Base-by-base conservation (phyloP, 2,888 invertebrate genomes). In the Pyrgus malvae region DNA sequence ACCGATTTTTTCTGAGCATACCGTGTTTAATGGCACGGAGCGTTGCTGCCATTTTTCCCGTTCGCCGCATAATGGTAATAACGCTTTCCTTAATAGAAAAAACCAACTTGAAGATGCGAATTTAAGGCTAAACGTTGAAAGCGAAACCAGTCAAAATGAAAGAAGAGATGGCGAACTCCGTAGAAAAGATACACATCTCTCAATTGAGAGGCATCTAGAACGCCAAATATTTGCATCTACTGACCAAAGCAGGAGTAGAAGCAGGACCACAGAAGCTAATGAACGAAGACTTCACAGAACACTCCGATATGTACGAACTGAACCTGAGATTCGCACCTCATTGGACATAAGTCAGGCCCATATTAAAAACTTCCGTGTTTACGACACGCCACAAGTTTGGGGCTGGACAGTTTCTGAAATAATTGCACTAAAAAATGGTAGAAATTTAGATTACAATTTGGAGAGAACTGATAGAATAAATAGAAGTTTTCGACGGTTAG, bases 1-100 rank as follows among this genome's bases (percentile, higher is more conserved):
- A 62, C 83, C 83, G 58, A 78, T 78, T 67, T 72, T 71, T 63
- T 79, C 84, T 50, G 83, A 84, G 49, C 68, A 69, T 62, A 78
- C 70, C 62, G 68, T 80, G 68, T 72, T 87, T 80, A 78, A 90
- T 88, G 89, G 88, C 72, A 76, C 80, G 72, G 69, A 75, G 74
- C 78, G 82, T 65, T 80, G 78, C 67, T 72, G 50, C 8, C 16
- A 2, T 35, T 35, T 16, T 35, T 35, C 35, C 14, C n/a, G n/a
- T 25, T 25, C 25, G 9, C 4, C 2, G 3, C 35, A 35, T 9
- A 9, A 16, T 38, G 62, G 67, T 58, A 72, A 78, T 19, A 29
- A 45, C 16, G 37, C 9, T 23, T 25, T 23, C 37, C 27, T 17
- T 7, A 16, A 33, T 40, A 33, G 33, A 54, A 19, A 40, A 16